Evolutionary conservation across 1,140 invertebrate genomes (phyloP).

Genomic region (Nebria ingens): DNA sequence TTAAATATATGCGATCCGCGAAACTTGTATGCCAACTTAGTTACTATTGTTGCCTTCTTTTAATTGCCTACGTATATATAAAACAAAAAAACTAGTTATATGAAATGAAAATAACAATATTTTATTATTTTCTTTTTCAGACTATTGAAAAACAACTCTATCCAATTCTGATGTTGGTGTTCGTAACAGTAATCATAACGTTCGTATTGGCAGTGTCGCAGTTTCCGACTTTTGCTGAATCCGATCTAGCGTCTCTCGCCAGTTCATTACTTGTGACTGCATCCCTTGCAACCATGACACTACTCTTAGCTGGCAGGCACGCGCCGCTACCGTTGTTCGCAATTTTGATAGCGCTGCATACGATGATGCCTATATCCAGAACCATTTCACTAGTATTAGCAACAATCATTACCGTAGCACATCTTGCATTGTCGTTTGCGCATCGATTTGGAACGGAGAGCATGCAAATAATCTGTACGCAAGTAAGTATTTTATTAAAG

Average conservation of each 20-base stretch:
- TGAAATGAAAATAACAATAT: too few relatives aligned
- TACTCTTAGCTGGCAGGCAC: constrained; percentile 40
- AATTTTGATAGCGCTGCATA: constrained; percentile 54
- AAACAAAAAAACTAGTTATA: too few relatives aligned
- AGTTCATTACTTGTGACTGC: constrained; percentile 40
- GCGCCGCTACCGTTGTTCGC: constrained; percentile 53
- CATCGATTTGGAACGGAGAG: constrained; percentile 33
- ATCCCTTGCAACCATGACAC: constrained; percentile 36
- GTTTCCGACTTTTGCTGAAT: constrained; percentile 41
- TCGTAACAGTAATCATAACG: constrained; percentile 38
- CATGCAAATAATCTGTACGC: constrained; percentile 37
- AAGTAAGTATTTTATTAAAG: too few relatives aligned
- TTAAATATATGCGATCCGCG: too few relatives aligned
- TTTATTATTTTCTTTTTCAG: constrained; percentile 44
- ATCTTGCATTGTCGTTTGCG: constrained; percentile 42
- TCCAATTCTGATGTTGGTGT: constrained; percentile 35
- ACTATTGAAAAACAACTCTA: constrained; percentile 36
- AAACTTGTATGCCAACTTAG: too few relatives aligned
- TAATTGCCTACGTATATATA: too few relatives aligned
- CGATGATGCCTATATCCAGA: constrained; percentile 58
- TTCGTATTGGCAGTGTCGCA: constrained; percentile 39
- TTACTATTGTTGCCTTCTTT: too few relatives aligned
- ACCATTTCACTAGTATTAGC: constrained; percentile 48
- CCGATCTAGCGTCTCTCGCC: constrained; percentile 39
- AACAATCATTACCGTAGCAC: constrained; percentile 44